phyloP scores from a whole-genome alignment of 2,113 vertebrate genomes.

The Hirundichthys speculiger region DNA sequence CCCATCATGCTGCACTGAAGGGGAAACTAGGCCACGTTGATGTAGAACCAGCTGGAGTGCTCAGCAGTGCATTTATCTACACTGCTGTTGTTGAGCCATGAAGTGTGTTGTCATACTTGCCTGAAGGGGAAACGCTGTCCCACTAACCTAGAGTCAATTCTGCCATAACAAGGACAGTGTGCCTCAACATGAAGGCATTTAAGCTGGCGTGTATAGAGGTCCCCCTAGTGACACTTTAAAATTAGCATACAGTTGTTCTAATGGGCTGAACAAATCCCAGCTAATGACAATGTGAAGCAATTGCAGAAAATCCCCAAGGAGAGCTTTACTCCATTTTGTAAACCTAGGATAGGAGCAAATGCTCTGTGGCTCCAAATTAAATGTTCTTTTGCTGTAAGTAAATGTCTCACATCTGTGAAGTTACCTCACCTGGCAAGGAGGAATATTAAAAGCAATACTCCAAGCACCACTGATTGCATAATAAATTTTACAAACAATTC shows the following conservation, averaged over 20 bases:
- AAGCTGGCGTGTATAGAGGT: constrained; percentile 10
- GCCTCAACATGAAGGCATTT: not conserved
- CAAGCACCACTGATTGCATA: not conserved
- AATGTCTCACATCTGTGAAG: constrained; percentile 1
- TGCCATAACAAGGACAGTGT: constrained; percentile 21
- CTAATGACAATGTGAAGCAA: constrained; percentile 40
- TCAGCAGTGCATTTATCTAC: constrained; percentile 25
- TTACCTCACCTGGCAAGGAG: too few relatives aligned
- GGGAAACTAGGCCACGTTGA: constrained; percentile 23
- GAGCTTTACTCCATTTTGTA: constrained; percentile 45
- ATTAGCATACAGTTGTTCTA: constrained; percentile 8
- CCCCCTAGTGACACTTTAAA: constrained; percentile 54
- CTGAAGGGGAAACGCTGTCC: constrained; percentile 43
- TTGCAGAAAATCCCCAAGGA: constrained; percentile 16
- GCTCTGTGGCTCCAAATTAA: constrained; percentile 30
- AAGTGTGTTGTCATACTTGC: constrained; percentile 22
- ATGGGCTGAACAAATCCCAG: constrained; percentile 35
- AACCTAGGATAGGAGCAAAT: constrained; percentile 27
- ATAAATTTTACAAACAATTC: constrained; percentile 40
- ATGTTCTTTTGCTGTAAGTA: constrained; percentile 25
- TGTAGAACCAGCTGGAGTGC: not conserved
- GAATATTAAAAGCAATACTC: not conserved
- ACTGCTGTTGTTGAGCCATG: constrained; percentile 19
- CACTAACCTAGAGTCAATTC: constrained; percentile 44
- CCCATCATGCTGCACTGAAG: not conserved